Base-by-base conservation (phyloP, 2,888 invertebrate genomes). In the Oegoconia quadripuncta region DNA sequence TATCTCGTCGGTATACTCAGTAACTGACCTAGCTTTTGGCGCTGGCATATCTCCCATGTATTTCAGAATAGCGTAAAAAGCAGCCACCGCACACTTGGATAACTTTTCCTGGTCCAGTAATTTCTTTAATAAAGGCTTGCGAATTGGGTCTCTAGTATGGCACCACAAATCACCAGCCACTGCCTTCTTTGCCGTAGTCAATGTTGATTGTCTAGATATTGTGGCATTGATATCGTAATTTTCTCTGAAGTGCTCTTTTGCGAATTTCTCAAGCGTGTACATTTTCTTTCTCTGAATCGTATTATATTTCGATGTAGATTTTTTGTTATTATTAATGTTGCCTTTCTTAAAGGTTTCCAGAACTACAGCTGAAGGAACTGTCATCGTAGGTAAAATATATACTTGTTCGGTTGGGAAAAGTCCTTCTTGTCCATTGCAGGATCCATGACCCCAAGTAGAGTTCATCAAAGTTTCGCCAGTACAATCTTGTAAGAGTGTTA, bases 41-140 rank as follows among this genome's bases (percentile, higher is more conserved):
- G 93, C 92, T n/a, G 97, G 96, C 62, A 96, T 90, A 68, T 98
- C 98, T 14, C 97, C 97, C 97, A 97, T 97, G 45, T 90, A 91
- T 75, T 90, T 78, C 23, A 96, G 87, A 53, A 96, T 92, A 50
- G 91, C 92, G 43, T 91, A 90, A 74, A 94, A 96, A 42, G 93
- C 91, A 35, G 90, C 84, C 50, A 94, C 90, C 1, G 96, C 94
- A 58, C 91, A 90, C 61, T 93, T 93, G 22, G 91, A 90, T 2
- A 93, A 74, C 35, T 91, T 90, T 51, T 93, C 93, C 57, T 94
- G 91, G 15, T 89, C 90, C 46, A 91, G 75, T 13, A 97, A 64
- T 67, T 94, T 94, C 55, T 93, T 92, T 12, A 97, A 82, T 18
- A 97, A 77, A 0, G 97, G 97, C 50, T 93, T 92, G 51, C 93